A percentile compares a stretch with the other conserved stretches of the same genome.
These are phyloP conservation scores for Avahi laniger DNA, from an alignment of 2,797 vertebrate species.

Conservation along the genomic window DNA sequence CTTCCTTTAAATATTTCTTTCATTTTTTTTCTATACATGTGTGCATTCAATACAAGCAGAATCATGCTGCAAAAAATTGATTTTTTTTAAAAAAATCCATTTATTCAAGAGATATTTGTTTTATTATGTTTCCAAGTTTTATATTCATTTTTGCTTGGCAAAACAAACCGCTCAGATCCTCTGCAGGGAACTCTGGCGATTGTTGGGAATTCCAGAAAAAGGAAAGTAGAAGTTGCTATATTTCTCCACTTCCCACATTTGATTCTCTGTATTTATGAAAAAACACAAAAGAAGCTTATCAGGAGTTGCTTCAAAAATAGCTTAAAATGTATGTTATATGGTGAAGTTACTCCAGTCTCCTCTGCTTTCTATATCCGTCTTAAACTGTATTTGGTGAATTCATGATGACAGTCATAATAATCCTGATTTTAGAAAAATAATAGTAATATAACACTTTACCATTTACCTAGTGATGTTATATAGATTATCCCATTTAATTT, in stretches of 20 bases:
- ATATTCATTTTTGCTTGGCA: not conserved
- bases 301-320: not conserved
- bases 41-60: not conserved
- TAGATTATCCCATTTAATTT: slow-evolving; percentile 7
- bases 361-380: not conserved
- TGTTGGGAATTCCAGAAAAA: not conserved
- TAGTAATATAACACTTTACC: not conserved
- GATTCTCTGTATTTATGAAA: not conserved
- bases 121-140: not conserved
- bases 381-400: not conserved
- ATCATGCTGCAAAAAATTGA: not conserved
- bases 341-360: not conserved
- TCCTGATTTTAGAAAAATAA: not conserved
- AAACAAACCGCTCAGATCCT: not conserved
- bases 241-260: not conserved
- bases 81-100: not conserved
- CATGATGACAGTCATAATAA: not conserved
- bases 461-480: not conserved
- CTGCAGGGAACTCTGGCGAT: not conserved
- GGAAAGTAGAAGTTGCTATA: not conserved
- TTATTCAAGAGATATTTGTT: not conserved
- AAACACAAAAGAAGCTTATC: not conserved
- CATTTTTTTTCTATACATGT: not conserved
- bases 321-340: not conserved
- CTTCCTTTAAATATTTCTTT: not conserved